Conservation (phyloP, 2,888 invertebrate genomes). For the Crioceris asparagi region DNA sequence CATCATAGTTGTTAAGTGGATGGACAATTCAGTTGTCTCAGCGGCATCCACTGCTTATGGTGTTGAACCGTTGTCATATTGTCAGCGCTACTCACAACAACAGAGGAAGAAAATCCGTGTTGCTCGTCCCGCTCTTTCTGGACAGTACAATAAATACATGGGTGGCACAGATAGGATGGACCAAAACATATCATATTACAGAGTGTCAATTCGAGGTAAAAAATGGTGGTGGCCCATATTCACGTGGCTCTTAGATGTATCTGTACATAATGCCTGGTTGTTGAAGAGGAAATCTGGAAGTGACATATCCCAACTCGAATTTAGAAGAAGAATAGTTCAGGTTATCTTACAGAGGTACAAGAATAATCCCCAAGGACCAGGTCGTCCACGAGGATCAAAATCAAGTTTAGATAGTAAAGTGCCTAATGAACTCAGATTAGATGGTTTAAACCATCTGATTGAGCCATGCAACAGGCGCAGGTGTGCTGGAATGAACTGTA, state of each 20-base stretch:
- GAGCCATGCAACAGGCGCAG: no score
- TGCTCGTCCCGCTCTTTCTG: conserved; percentile 13
- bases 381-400: no score
- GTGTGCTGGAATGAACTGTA: no score
- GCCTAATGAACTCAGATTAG: no score
- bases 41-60: conserved; percentile 18
- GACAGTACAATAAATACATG: conserved; percentile 18
- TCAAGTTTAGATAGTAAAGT: no score
- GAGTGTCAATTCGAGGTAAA: conserved; percentile 6
- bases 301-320: conserved; percentile 12
- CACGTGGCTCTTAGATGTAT: conserved; percentile 13
- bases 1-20: conserved; percentile 20
- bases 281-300: conserved; percentile 7
- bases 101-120: conserved; percentile 15
- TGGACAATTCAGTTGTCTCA: conserved; percentile 25
- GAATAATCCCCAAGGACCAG: no score
- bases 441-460: no score
- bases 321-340: conserved; percentile 9
- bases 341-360: conserved; percentile 7
- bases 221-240: conserved; percentile 16
- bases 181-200: conserved; percentile 6
- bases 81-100: conserved; percentile 13
- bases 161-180: conserved; percentile 15
- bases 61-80: conserved; percentile 11
- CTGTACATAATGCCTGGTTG: conserved; percentile 16